These are phyloP conservation scores for Brachycybe producta DNA, from an alignment of 2,888 invertebrate species.

Conservation along the genomic window DNA sequence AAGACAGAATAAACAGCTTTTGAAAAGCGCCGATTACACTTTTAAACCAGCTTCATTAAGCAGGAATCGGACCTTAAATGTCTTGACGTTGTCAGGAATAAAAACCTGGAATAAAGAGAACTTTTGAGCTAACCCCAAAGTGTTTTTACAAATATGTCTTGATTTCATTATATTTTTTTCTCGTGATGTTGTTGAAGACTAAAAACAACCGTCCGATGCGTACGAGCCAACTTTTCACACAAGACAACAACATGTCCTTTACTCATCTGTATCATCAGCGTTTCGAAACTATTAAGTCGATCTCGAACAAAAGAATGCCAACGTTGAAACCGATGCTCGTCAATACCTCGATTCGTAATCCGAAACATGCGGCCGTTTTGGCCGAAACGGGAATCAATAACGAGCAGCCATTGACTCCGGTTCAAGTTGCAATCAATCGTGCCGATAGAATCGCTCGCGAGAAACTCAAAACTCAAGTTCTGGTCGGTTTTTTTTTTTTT, in stretches of 20 bases:
- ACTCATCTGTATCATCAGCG: conserved; percentile 51
- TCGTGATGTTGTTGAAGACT: conserved; percentile 42
- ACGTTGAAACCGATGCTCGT: conserved; percentile 62
- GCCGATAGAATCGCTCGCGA: conserved; percentile 76
- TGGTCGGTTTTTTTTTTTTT: background rate
- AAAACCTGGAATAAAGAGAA: too few relatives aligned
- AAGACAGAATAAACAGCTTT: too few relatives aligned
- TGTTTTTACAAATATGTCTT: too few relatives aligned
- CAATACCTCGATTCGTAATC: conserved; percentile 57
- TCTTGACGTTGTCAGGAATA: too few relatives aligned
- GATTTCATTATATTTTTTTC: too few relatives aligned
- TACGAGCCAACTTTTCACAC: conserved; percentile 59
- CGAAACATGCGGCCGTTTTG: conserved; percentile 70
- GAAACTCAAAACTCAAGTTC: conserved; percentile 40
- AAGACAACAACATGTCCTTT: conserved; percentile 62
- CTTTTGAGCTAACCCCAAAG: too few relatives aligned
- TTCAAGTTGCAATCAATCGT: conserved; percentile 62
- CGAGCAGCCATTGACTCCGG: conserved; percentile 68
- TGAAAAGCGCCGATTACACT: too few relatives aligned
- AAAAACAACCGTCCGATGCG: conserved; percentile 57
- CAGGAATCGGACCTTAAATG: too few relatives aligned
- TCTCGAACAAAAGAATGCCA: conserved; percentile 43
- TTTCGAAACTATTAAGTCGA: conserved; percentile 62
- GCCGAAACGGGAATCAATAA: conserved; percentile 70
- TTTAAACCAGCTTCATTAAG: too few relatives aligned